phyloP scores from a whole-genome alignment of 1,140 invertebrate species.

The Sinella curviseta region DNA sequence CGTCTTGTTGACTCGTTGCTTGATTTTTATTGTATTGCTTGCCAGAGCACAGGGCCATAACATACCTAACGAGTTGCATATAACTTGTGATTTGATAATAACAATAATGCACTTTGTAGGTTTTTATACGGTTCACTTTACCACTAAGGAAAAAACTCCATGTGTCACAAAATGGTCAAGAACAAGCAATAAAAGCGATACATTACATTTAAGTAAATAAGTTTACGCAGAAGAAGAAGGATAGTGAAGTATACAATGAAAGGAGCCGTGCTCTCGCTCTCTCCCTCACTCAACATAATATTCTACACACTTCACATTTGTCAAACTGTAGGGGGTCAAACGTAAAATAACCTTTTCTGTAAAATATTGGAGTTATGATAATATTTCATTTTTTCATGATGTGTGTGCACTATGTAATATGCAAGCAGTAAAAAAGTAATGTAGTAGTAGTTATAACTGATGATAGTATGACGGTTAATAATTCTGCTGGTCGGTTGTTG shows the following conservation, averaged over 20 bases:
- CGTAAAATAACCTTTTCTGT: background rate
- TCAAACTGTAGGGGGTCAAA: background rate
- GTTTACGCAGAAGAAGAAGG: background rate
- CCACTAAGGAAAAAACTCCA: background rate
- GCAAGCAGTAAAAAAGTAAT: background rate
- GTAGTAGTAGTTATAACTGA: too few relatives aligned
- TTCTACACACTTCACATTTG: background rate
- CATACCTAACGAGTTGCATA: too few relatives aligned
- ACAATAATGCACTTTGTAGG: too few relatives aligned
- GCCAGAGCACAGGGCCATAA: too few relatives aligned
- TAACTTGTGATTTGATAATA: too few relatives aligned
- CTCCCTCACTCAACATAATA: too few relatives aligned
- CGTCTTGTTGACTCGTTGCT: too few relatives aligned
- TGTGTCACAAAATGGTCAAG: conserved; percentile 2
- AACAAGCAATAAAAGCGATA: background rate
- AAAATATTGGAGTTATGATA: conserved; percentile 10
- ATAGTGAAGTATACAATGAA: background rate
- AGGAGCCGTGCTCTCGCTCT: background rate
- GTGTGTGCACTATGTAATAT: background rate
- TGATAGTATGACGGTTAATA: background rate
- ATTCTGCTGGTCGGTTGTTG: background rate
- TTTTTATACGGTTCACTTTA: too few relatives aligned
- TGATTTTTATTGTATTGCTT: too few relatives aligned
- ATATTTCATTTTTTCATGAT: background rate
- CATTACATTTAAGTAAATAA: background rate